These are phyloP conservation scores for Nanorana parkeri DNA, from an alignment of 2,113 vertebrate species.

Conservation along the genomic window DNA sequence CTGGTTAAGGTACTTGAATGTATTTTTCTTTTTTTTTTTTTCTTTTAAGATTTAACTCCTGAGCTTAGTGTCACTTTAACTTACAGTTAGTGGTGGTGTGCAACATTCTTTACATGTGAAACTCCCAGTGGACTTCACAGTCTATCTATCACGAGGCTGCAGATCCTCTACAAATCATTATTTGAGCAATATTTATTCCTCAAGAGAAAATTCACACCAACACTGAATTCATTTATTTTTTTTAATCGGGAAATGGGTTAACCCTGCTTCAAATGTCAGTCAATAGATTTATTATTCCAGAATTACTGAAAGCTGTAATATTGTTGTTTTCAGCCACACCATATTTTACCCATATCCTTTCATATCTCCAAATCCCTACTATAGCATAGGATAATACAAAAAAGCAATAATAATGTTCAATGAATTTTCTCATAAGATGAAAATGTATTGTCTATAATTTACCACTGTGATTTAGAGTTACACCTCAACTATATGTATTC, in stretches of 20 bases:
- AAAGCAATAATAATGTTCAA: constrained; percentile 30
- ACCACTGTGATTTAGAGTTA: background rate
- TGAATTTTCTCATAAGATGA: constrained; percentile 19
- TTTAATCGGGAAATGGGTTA: constrained; percentile 30
- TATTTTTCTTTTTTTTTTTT: too few relatives aligned
- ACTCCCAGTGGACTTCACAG: too few relatives aligned
- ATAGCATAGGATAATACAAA: constrained; percentile 15
- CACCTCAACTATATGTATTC: background rate
- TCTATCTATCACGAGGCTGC: too few relatives aligned
- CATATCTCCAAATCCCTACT: constrained; percentile 36
- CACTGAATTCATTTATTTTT: constrained; percentile 4
- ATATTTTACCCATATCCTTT: constrained; percentile 27
- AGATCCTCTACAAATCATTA: too few relatives aligned
- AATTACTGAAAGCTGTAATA: constrained; percentile 32
- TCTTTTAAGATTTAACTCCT: too few relatives aligned
- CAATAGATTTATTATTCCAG: constrained; percentile 21
- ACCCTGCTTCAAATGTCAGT: constrained; percentile 4
- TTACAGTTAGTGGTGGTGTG: too few relatives aligned
- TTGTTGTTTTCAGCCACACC: constrained; percentile 15
- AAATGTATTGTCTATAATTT: constrained; percentile 7
- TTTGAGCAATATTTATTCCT: too few relatives aligned
- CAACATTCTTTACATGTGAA: too few relatives aligned
- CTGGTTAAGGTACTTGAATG: too few relatives aligned
- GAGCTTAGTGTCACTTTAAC: too few relatives aligned
- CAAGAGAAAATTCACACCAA: background rate